Conservation (phyloP, 37 sponge, comb jelly and placozoan species). For the Oscarella lobularis region DNA sequence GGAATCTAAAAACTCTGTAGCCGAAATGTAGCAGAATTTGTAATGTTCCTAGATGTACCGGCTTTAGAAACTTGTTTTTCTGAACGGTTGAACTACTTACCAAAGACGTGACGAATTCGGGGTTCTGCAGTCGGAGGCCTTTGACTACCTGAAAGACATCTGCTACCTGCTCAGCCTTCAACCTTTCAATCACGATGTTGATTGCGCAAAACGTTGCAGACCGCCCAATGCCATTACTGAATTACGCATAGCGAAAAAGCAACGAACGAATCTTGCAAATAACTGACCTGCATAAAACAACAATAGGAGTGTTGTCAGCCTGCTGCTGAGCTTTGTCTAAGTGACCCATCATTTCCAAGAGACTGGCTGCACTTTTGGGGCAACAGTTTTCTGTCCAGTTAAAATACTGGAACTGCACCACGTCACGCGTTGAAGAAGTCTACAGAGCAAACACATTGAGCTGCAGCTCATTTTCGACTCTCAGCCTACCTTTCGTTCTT, state of each 20-base stretch:
- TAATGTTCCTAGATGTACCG: neutral
- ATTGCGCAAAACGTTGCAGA: neutral
- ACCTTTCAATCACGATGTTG: neutral
- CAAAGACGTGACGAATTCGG: neutral
- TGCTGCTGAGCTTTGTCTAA: neutral
- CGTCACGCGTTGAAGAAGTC: no score
- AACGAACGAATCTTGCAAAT: neutral
- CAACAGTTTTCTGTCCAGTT: neutral
- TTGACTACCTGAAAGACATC: neutral
- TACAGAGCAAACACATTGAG: no score
- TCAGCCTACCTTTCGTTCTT: no score
- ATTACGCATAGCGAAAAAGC: neutral
- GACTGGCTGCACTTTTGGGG: neutral
- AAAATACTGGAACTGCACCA: neutral
- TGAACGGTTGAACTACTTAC: no score
- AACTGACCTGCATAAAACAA: neutral
- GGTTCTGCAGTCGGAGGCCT: neutral
- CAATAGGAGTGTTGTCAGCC: neutral
- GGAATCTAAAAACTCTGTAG: constrained; percentile 49
- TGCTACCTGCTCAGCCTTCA: neutral
- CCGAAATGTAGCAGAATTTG: neutral
- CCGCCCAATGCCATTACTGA: neutral
- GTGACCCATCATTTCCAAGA: neutral
- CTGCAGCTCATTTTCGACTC: no score
- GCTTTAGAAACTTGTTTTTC: neutral